Evolutionary conservation across 2,888 invertebrate genomes (phyloP).

Genomic region (Chrysodeixis includens): DNA sequence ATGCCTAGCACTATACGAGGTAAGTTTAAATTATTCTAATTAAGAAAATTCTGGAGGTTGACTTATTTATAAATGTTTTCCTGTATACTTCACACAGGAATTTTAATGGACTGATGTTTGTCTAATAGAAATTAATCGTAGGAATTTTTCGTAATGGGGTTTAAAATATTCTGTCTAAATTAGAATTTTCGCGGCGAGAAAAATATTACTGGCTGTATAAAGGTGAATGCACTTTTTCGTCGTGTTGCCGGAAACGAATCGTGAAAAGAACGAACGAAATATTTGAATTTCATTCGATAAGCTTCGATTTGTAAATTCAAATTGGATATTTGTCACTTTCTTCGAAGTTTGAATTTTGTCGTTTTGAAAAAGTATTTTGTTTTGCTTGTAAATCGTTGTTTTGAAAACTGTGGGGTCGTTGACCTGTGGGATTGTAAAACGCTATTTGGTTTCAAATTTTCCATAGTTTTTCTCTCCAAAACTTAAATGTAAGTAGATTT

Average conservation of each 20-base stretch:
- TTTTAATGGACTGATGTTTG: constrained; percentile 36
- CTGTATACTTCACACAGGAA: constrained; percentile 15
- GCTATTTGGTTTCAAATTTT: background rate
- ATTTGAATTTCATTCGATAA: constrained; percentile 74
- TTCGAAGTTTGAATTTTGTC: constrained; percentile 48
- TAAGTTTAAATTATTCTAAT: constrained; percentile 62
- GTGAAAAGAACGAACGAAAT: constrained; percentile 58
- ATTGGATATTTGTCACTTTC: constrained; percentile 67
- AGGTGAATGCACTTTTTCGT: constrained; percentile 73
- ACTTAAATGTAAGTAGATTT: too few species aligned
- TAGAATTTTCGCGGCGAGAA: constrained; percentile 12
- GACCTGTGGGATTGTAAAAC: background rate
- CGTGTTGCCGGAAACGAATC: constrained; percentile 74
- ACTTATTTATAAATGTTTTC: constrained; percentile 16
- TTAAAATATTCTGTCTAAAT: constrained; percentile 18
- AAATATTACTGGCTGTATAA: constrained; percentile 25
- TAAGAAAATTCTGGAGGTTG: constrained; percentile 20
- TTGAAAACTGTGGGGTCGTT: background rate
- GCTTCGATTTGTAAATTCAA: constrained; percentile 64
- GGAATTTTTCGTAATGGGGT: constrained; percentile 10
- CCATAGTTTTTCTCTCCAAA: too few species aligned
- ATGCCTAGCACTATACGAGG: constrained; percentile 89
- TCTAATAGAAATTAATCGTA: constrained; percentile 15
- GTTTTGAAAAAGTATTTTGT: background rate
- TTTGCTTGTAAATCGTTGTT: background rate